Evolutionary conservation across 2,888 invertebrate genomes (phyloP), one percentile per base, ranked within the genome.

Genomic region (Chironomus riparius): DNA sequence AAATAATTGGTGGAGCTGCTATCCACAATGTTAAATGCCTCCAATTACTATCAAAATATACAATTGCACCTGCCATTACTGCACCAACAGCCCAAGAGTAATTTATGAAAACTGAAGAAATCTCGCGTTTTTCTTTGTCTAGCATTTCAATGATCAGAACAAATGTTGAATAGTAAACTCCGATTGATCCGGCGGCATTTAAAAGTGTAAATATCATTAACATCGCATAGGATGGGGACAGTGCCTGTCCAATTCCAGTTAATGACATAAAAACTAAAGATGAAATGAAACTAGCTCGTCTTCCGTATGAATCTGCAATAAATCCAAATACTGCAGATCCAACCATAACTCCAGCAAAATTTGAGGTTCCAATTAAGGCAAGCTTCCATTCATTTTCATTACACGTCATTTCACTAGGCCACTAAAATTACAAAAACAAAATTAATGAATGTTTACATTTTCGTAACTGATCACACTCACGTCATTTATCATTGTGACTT

Each of bases 61-160:
- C 88, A 0, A 87, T 81, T 2, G 88, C 80, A 0, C 88, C 90
- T 5, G 90, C 85, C 2, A 87, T 78, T 0, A 89, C 88, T 81
- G 90, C 90, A 4, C 90, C 90, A 69, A 88, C 79, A 0, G 89
- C 88, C 81, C 89, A 90, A 80, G 89, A 88, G 79, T 88, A 88
- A 80, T 89, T 88, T 68, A 89, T 82, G 24, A 88, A 85, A 61
- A 88, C 87, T 47, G 88, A 88, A 50, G 88, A 87, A 81, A 89
- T 85, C 81, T 89, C 88, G 12, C 90, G 85, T 80, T 86, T 87
- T 47, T 84, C 85, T 15, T 87, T 86, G 1, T 89, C 90, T 61
- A 90, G 89, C 85, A 89, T 86, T 83, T 90, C 90, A 65, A 90
- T 87, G 62, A 88, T 87, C 87, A 78, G 65, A 71, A 88, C 87